Conservation (phyloP, 2,888 invertebrate species). For the Aporophyla nigra region DNA sequence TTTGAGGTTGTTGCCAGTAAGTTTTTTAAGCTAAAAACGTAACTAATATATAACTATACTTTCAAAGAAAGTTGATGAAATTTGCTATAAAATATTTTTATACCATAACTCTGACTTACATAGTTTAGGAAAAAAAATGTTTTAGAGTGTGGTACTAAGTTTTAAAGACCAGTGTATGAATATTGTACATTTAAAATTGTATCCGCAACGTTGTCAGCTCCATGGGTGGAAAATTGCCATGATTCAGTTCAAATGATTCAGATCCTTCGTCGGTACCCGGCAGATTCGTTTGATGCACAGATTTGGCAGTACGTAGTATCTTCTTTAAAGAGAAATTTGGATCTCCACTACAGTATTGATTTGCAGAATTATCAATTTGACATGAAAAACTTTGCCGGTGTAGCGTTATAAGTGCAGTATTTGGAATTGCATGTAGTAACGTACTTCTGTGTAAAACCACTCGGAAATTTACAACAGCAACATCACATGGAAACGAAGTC, state of each 20-base stretch:
- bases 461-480: slow-evolving; percentile 81
- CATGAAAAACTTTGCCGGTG: slow-evolving; percentile 83
- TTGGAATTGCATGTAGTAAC: slow-evolving; percentile 67
- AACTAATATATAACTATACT: too few species aligned
- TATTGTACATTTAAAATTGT: slow-evolving; percentile 70
- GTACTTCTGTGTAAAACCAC: slow-evolving; percentile 69
- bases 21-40: too few species aligned
- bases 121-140: too few species aligned
- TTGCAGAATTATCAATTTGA: slow-evolving; percentile 67
- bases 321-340: slow-evolving; percentile 75
- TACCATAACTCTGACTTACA: too few species aligned
- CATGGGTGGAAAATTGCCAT: slow-evolving; percentile 81
- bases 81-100: too few species aligned
- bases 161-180: background rate
- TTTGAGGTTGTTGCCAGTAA: too few species aligned
- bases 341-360: slow-evolving; percentile 76
- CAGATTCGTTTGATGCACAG: slow-evolving; percentile 81
- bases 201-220: slow-evolving; percentile 80
- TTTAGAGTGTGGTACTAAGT: too few species aligned
- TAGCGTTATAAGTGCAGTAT: slow-evolving; percentile 78
- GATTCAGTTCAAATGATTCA: slow-evolving; percentile 71
- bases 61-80: too few species aligned
- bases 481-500: slow-evolving; percentile 83
- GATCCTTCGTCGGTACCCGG: slow-evolving; percentile 81
- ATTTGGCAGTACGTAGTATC: slow-evolving; percentile 77